Percentiles rank a stretch among this genome's conserved stretches.
Evolutionary conservation across 1,140 invertebrate genomes (phyloP).

Genomic region (Drosophila sulfurigaster): DNA sequence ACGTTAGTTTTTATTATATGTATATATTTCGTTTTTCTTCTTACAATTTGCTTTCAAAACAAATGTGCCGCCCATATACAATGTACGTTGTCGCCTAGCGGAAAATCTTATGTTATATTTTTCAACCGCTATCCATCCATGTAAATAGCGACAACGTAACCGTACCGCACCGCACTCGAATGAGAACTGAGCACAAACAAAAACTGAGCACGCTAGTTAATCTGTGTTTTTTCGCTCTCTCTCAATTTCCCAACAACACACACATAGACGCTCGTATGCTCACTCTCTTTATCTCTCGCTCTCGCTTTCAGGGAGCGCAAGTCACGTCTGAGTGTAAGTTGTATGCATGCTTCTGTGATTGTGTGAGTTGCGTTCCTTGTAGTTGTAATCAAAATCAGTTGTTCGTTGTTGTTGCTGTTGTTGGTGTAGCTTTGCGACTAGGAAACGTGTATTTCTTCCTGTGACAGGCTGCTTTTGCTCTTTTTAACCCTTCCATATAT

Average conservation of each 20-base stretch:
- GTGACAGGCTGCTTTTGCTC: conserved; percentile 66
- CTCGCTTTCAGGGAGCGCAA: conserved; percentile 42
- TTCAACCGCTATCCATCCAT: conserved; percentile 45
- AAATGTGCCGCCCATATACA: conserved; percentile 69
- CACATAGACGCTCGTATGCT: conserved; percentile 13
- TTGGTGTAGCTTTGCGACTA: conserved; percentile 63
- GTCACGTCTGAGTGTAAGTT: conserved; percentile 19
- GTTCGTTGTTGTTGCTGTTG: conserved; percentile 68
- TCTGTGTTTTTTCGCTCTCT: conserved; percentile 40
- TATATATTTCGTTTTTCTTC: conserved; percentile 64
- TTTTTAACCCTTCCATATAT: conserved; percentile 78
- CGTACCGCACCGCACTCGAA: conserved; percentile 72
- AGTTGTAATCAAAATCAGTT: conserved; percentile 65
- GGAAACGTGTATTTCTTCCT: conserved; percentile 83
- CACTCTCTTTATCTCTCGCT: conserved; percentile 28
- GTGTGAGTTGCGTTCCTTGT: conserved; percentile 45
- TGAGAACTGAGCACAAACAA: conserved; percentile 69
- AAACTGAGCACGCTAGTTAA: conserved; percentile 50
- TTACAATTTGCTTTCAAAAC: conserved; percentile 75
- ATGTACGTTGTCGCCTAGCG: conserved; percentile 49
- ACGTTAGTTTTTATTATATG: conserved; percentile 32
- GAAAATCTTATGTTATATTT: conserved; percentile 70
- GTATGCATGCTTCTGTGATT: conserved; percentile 10
- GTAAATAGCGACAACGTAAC: conserved; percentile 54
- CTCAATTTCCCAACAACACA: conserved; percentile 15